Evolutionary conservation across 2,113 vertebrate genomes (phyloP).

Genomic region (Hipposideros armiger): DNA sequence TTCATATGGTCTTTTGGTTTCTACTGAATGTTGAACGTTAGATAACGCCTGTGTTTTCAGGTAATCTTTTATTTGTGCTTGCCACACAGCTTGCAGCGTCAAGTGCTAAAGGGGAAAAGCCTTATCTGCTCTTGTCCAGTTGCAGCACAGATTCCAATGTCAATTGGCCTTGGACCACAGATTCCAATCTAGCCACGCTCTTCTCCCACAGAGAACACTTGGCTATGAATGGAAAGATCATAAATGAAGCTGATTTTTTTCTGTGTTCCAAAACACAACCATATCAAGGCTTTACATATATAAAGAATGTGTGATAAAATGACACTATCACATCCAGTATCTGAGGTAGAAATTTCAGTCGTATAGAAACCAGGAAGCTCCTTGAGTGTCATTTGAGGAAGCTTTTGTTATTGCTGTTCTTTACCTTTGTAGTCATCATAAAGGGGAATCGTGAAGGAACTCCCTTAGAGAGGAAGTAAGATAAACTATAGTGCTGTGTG

Average conservation of each 20-base stretch:
- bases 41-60: background rate
- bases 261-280: slow-evolving; percentile 1
- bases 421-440: background rate
- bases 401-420: background rate
- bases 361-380: slow-evolving; percentile 35
- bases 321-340: background rate
- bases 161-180: slow-evolving; percentile 29
- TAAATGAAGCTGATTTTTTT: slow-evolving; percentile 15
- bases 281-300: background rate
- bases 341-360: background rate
- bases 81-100: background rate
- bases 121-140: background rate
- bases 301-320: background rate
- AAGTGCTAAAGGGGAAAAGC: background rate
- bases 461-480: slow-evolving; percentile 52
- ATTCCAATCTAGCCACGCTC: slow-evolving; percentile 32
- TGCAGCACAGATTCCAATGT: background rate
- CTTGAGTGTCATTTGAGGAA: background rate
- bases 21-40: slow-evolving; percentile 30
- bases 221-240: background rate
- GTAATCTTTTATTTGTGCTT: background rate
- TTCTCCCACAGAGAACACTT: background rate
- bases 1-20: background rate
- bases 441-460: slow-evolving; percentile 69
- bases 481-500: background rate